Base-by-base conservation (phyloP, 2,888 invertebrate species). In the Drepana falcataria region DNA sequence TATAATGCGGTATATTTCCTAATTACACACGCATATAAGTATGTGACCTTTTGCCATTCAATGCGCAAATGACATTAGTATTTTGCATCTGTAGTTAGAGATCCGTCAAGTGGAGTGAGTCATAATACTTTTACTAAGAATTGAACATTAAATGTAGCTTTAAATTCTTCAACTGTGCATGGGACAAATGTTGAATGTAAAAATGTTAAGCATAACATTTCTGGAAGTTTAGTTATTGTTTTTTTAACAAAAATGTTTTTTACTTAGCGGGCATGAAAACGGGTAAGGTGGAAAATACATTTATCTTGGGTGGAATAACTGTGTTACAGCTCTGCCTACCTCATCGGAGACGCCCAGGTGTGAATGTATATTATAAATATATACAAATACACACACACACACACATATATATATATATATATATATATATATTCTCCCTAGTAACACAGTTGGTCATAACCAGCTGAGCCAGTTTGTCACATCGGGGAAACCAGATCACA, bases 1-100 rank as follows among this genome's bases (percentile, higher is more conserved):
- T 44, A 33, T 34, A 9, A 41, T 35, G 37, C 35, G 21, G 49
- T 40, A 3, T 49, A 37, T 49, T 49, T 5, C 37, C 49, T 51
- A 51, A 51, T 51, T 40, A 51, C 40, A 51, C 34, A 51, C 33
- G 40, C 40, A 51, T 51, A 33, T 40, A 51, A n/a, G n/a, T 51
- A 40, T 51, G 51, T 51, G 51, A 51, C 51, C 51, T 51, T 51
- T 51, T 40, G 51, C 33, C 34, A 44, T 44, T 44, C 9, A 44
- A 9, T 44, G 3, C 44, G 34, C 40, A 6, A 51, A 51, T 40
- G 6, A 40, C 40, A 40, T 51, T 6, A 34, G 40, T 51, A 51
- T 40, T 40, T 51, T 40, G 40, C 34, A 33, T 51, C 7, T 33
- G 40, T 51, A 34, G 21, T 21, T 21, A 4, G 21, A 51, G 40